A percentile compares a stretch with the other conserved stretches of the same genome.
phyloP scores from a whole-genome alignment of 2,888 invertebrate genomes.

The Nipponacmea schrenckii region DNA sequence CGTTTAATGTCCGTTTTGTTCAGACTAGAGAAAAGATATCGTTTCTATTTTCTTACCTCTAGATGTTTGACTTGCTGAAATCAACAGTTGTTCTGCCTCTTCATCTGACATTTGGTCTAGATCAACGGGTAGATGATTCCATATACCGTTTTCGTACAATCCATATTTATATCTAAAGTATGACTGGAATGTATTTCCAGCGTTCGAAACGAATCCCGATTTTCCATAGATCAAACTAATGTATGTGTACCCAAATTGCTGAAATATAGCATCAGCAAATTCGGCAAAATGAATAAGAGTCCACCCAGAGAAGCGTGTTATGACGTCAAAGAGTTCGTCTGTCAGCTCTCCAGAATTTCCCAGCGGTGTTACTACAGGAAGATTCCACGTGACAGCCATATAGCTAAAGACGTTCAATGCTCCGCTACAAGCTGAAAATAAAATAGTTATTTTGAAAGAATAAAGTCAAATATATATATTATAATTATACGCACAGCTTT shows the following conservation, averaged over 20 bases:
- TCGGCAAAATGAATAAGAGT: not conserved
- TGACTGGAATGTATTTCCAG: not conserved
- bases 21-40: too few relatives aligned
- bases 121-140: not conserved
- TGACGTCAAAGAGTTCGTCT: conserved; percentile 42
- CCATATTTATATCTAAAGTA: not conserved
- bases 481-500: too few relatives aligned
- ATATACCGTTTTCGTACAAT: not conserved
- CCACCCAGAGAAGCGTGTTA: conserved; percentile 41
- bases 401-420: conserved; percentile 37
- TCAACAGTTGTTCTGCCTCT: not conserved
- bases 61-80: not conserved
- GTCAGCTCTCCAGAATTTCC: conserved; percentile 37
- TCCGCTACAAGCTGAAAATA: conserved; percentile 36
- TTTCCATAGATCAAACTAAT: not conserved
- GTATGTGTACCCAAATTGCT: not conserved
- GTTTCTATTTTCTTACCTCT: not conserved
- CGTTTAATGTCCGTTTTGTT: too few relatives aligned
- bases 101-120: not conserved
- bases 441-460: not conserved
- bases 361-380: conserved; percentile 43
- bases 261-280: not conserved
- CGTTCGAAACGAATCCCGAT: not conserved
- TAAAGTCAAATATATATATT: too few relatives aligned
- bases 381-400: conserved; percentile 42